Percentiles rank a stretch among this genome's conserved stretches.
Evolutionary conservation across 2,797 vertebrate species (phyloP).

Genomic region (Sandelia bainsii): DNA sequence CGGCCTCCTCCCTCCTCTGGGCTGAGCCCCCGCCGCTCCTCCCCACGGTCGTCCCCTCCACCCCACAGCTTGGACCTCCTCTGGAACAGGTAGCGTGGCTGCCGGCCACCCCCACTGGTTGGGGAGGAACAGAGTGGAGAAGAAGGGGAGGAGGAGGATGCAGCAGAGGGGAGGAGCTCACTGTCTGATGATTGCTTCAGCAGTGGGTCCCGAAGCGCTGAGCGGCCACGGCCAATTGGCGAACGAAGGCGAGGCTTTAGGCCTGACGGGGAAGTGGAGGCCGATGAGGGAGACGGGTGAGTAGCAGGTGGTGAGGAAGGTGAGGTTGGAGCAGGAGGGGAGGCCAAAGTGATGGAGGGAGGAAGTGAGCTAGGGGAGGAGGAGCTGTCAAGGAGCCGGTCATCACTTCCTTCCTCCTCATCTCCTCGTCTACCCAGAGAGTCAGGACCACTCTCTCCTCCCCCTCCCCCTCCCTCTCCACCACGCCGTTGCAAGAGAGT

Average conservation of each 20-base stretch:
- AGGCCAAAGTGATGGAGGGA: conserved; percentile 92
- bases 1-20: conserved; percentile 87
- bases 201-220: conserved; percentile 94
- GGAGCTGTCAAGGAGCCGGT: conserved; percentile 93
- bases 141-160: conserved; percentile 82
- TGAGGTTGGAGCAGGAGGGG: conserved; percentile 86
- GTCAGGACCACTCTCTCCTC: conserved; percentile 90
- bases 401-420: conserved; percentile 92
- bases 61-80: conserved; percentile 99
- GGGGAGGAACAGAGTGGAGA: conserved; percentile 88
- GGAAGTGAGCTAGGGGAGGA: conserved; percentile 90
- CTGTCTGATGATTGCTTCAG: conserved; percentile 99
- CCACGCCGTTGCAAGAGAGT: conserved; percentile 75
- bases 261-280: conserved; percentile 85
- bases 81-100: conserved; percentile 98
- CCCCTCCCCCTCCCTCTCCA: conserved; percentile 83
- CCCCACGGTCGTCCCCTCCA: conserved; percentile 90
- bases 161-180: conserved; percentile 92
- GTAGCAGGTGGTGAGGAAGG: conserved; percentile 89
- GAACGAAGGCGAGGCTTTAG: conserved; percentile 93
- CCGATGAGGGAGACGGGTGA: conserved; percentile 93
- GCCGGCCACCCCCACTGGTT: conserved; percentile 81
- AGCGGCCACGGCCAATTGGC: conserved; percentile 81
- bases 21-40: conserved; percentile 63
- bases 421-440: conserved; percentile 89